These are phyloP conservation scores for Hirundo rustica DNA, from an alignment of 2,797 vertebrate genomes.

Conservation along the genomic window DNA sequence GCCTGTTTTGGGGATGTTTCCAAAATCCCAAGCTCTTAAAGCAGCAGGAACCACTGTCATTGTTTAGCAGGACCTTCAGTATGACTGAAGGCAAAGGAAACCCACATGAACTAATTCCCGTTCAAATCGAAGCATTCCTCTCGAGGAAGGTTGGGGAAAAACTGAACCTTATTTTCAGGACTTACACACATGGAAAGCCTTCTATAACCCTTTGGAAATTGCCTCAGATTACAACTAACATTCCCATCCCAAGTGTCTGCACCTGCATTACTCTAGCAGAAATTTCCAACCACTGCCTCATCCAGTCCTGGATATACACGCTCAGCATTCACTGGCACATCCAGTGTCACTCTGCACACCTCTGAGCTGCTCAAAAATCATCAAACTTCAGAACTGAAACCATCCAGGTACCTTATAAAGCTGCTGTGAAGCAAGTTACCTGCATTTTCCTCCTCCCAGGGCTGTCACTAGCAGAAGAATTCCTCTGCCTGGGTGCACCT, in stretches of 20 bases:
- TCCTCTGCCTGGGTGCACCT: background rate
- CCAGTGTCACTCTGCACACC: background rate
- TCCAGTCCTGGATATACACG: background rate
- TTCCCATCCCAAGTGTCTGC: accelerated
- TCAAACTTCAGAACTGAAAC: background rate
- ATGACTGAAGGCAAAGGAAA: background rate
- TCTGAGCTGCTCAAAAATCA: background rate
- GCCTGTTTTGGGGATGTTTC: background rate
- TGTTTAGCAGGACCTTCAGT: background rate
- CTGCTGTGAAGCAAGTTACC: too few relatives aligned
- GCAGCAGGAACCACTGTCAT: background rate
- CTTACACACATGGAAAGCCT: background rate
- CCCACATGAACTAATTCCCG: background rate
- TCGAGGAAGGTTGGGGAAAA: background rate
- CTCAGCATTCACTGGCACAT: background rate
- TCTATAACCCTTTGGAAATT: background rate
- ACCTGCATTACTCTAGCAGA: background rate
- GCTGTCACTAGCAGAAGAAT: background rate
- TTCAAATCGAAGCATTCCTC: background rate
- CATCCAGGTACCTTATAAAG: background rate
- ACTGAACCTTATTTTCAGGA: background rate
- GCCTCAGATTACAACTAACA: background rate
- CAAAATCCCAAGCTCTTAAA: background rate
- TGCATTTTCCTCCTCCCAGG: background rate
- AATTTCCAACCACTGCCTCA: background rate